phyloP scores from a whole-genome alignment of 2,113 vertebrate genomes.

The Galemys pyrenaicus region DNA sequence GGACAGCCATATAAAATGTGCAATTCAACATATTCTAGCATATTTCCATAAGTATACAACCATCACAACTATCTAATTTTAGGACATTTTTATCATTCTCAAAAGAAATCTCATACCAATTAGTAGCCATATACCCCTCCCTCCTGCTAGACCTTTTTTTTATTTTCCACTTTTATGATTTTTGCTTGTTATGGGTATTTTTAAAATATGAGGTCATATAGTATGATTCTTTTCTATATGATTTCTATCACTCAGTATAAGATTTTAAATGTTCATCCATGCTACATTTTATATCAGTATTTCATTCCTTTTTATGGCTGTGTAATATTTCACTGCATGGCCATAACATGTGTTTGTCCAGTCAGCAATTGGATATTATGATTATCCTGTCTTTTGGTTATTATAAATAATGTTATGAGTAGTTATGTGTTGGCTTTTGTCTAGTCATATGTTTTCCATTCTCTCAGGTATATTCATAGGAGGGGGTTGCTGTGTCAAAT shows the following conservation, averaged over 20 bases:
- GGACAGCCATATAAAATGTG: neutral
- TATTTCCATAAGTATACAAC: neutral
- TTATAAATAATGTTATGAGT: no score
- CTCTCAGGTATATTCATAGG: neutral
- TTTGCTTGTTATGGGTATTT: neutral
- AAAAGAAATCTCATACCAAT: neutral
- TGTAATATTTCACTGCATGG: neutral
- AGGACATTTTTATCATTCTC: neutral
- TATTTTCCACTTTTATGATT: neutral
- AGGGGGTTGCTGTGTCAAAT: neutral
- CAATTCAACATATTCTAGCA: neutral
- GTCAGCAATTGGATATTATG: neutral
- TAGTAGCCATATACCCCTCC: neutral
- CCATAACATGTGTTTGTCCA: neutral
- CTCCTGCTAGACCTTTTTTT: neutral
- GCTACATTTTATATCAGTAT: neutral
- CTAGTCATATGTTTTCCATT: neutral
- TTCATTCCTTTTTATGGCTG: neutral
- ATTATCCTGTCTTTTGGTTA: neutral
- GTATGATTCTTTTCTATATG: neutral
- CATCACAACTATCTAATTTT: neutral
- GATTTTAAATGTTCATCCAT: neutral
- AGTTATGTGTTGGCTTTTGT: neutral
- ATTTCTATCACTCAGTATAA: neutral
- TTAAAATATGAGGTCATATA: neutral